These are phyloP conservation scores for Phymanthus crucifer DNA, from an alignment of 92 coral and sea anemone genomes.

Conservation along the genomic window DNA sequence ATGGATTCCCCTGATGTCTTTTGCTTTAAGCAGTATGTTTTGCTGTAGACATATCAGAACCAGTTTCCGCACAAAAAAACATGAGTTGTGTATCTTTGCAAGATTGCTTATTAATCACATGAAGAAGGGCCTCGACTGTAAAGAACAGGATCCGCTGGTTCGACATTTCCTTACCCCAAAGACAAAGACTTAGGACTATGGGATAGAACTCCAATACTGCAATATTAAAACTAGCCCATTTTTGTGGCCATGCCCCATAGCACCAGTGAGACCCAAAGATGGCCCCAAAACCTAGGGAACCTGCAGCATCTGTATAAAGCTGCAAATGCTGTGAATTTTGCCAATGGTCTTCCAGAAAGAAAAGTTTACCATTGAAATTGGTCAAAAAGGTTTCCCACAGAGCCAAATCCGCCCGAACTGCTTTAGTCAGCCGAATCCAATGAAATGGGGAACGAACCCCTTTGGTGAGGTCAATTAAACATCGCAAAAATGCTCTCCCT, in stretches of 20 bases:
- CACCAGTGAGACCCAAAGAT: no score
- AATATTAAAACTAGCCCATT: conserved; percentile 16
- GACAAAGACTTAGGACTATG: conserved; percentile 26
- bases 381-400: conserved; percentile 47
- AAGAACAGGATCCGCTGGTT: conserved; percentile 36
- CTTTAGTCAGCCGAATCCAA: conserved; percentile 21
- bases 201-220: no score
- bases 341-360: conserved; percentile 40
- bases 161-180: neutral
- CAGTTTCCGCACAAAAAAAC: conserved; percentile 35
- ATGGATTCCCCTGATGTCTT: conserved; percentile 31
- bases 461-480: conserved; percentile 32
- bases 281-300: no score
- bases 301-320: no score
- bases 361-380: conserved; percentile 18
- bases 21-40: conserved; percentile 40
- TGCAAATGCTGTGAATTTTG: conserved; percentile 18
- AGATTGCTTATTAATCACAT: no score
- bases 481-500: conserved; percentile 34
- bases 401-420: conserved; percentile 24
- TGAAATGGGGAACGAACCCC: conserved; percentile 34
- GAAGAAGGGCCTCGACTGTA: conserved; percentile 39
- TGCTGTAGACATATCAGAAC: conserved; percentile 30
- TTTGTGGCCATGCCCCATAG: conserved; percentile 38
- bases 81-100: conserved; percentile 31